Conservation (phyloP, 1,140 invertebrate species). For the Drosophila arizonae region DNA sequence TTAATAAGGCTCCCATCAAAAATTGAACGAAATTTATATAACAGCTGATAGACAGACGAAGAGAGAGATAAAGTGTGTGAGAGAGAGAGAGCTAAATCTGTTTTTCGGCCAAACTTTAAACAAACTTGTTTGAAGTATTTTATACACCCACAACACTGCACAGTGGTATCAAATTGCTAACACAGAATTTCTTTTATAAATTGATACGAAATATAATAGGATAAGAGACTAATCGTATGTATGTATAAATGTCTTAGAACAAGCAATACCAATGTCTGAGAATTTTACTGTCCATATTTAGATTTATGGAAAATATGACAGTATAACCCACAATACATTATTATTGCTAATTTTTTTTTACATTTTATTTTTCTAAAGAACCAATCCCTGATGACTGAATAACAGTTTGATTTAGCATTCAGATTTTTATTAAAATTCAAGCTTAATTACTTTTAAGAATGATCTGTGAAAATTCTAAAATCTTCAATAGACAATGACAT, state of each 20-base stretch:
- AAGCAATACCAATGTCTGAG: too few species aligned
- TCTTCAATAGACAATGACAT: conserved; percentile 10
- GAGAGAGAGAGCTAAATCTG: background rate
- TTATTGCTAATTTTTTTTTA: too few species aligned
- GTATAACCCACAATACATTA: too few species aligned
- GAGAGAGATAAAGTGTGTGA: background rate
- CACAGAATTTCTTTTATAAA: background rate
- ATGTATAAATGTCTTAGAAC: background rate
- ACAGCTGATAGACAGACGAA: background rate
- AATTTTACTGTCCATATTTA: too few species aligned
- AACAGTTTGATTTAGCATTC: too few species aligned
- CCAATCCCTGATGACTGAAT: background rate
- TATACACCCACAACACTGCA: background rate
- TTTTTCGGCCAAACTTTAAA: background rate
- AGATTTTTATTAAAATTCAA: background rate
- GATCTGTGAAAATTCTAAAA: background rate
- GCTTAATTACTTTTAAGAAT: background rate
- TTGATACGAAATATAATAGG: background rate
- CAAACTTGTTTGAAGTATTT: conserved; percentile 7
- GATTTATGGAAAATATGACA: too few species aligned
- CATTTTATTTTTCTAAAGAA: too few species aligned
- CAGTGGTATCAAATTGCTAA: background rate
- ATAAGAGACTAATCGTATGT: background rate
- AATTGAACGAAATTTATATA: conserved; percentile 22
- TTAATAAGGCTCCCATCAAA: conserved; percentile 27